Base-by-base conservation (phyloP, 2,888 invertebrate genomes). In the Cerceris ruficornis region DNA sequence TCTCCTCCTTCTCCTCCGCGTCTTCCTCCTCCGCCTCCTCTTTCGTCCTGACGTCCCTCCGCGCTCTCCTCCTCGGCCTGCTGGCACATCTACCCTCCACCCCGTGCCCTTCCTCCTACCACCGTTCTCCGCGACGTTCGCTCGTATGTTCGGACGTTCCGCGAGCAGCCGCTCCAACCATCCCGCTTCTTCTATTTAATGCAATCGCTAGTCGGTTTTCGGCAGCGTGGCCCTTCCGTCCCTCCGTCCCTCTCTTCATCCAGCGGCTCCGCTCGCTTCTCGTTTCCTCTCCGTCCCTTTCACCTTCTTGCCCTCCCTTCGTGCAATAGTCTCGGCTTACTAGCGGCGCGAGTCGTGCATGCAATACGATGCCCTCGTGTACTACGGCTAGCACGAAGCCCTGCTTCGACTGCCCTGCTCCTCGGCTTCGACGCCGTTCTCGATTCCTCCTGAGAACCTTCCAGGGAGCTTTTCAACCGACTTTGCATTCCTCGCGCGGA, bases 141-240 rank as follows among this genome's bases (percentile, higher is more conserved):
- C 41, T 43, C 49, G 52, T 55, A 57, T 54, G 68, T 70, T 70
- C 75, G 75, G 84, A 78, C 83, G 79, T 82, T 83, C 69, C 80
- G 68, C 81, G 67, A 75, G 75, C 81, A 72, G 70, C 81, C 70
- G 81, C 81, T 68, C 72, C 67, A 85, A 82, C 78, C 87, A 80
- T 86, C 85, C 80, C 72, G 80, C 86, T 75, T 85, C 86, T 85
- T 86, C 90, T 90, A 90, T 90, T 89, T 90, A 90, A 90, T 90
- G 88, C 90, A 90, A 90, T 90, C 89, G 90, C 91, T 91, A 91
- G 91, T 90, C 88, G 87, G 88, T 91, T 91, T 91, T 91, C 87
- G 89, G 89, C 88, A 86, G 87, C 87, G 82, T 73, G 69, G 58
- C 68, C 70, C 69, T 81, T 75, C 70, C 67, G 43, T 50, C 70